These are phyloP conservation scores for Artemia sp. DNA, from an alignment of 2,888 invertebrate genomes.

Conservation along the genomic window DNA sequence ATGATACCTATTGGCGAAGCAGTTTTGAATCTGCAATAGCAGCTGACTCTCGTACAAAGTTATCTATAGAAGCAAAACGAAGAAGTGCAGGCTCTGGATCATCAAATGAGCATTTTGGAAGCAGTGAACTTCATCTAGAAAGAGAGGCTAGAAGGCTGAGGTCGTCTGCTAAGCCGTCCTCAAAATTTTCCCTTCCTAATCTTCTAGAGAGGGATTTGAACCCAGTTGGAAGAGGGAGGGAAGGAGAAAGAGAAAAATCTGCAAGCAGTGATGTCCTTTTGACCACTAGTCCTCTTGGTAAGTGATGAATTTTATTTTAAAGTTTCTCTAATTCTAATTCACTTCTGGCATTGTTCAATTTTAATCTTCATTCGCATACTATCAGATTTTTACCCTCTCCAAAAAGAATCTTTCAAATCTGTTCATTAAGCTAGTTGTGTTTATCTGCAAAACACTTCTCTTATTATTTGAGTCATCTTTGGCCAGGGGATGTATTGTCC, in stretches of 20 bases:
- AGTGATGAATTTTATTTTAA: not conserved
- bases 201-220: slow-evolving; percentile 21
- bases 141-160: slow-evolving; percentile 20
- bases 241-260: slow-evolving; percentile 21
- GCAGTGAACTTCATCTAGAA: slow-evolving; percentile 55
- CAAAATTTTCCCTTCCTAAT: slow-evolving; percentile 23
- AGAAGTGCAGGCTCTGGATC: slow-evolving; percentile 37
- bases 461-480: too few species aligned
- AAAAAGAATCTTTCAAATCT: too few species aligned
- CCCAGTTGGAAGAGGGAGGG: slow-evolving; percentile 20
- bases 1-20: slow-evolving; percentile 73
- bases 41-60: slow-evolving; percentile 62
- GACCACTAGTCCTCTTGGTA: slow-evolving; percentile 19
- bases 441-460: too few species aligned
- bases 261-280: slow-evolving; percentile 22
- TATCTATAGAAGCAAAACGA: slow-evolving; percentile 36
- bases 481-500: too few species aligned
- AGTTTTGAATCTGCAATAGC: slow-evolving; percentile 82
- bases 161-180: slow-evolving; percentile 20
- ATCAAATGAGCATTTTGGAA: slow-evolving; percentile 62
- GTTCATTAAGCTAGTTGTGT: too few species aligned
- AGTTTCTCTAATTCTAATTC: not conserved
- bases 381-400: too few species aligned
- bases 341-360: not conserved
- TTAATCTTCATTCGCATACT: not conserved